Base-by-base conservation (phyloP, 2,888 invertebrate species). In the Latheticus oryzae region DNA sequence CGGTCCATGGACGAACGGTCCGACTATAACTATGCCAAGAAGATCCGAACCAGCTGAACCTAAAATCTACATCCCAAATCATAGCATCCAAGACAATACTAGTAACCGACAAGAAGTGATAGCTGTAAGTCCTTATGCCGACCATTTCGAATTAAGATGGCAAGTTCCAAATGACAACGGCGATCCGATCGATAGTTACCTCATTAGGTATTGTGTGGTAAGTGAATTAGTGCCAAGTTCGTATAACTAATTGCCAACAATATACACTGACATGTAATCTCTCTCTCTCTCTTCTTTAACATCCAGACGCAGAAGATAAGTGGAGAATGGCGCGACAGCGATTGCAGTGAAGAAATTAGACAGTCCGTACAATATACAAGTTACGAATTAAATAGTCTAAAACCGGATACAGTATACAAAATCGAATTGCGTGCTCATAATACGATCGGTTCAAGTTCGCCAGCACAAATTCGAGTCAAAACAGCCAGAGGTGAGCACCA, bases 81-180 rank as follows among this genome's bases (percentile, higher is more conserved):
- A 69, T 24, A 70, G 67, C 15, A 47, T 62, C 5, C 72, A 74
- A 7, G 78, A 75, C 59, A 70, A 58, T 28, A 80, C 80, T 35
- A 78, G 79, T 47, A 76, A 77, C 52, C 78, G 80, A 35, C 81
- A 82, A 13, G 80, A 80, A 32, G 75, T 76, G 15, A 81, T 84
- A 8, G 81, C 84, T 0, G 76, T 79, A 2, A 88, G 88, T 26
- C 83, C 83, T 28, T 93, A 87, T 76, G 88, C 88, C 15, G 89
- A 91, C 78, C 88, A 87, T 73, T 93, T 87, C 74, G 91, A 93
- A 72, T 77, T 95, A 11, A 84, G 87, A 72, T 95, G 95, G 95
- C 87, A 86, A 69, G 86, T 90, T 42, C 94, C 95, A 0, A 87
- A 89, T 42, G 91, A 95, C 74, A 95, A 95, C 78, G 95, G 95